Conservation (phyloP, 2,113 vertebrate genomes). For the Burhinus oedicnemus region DNA sequence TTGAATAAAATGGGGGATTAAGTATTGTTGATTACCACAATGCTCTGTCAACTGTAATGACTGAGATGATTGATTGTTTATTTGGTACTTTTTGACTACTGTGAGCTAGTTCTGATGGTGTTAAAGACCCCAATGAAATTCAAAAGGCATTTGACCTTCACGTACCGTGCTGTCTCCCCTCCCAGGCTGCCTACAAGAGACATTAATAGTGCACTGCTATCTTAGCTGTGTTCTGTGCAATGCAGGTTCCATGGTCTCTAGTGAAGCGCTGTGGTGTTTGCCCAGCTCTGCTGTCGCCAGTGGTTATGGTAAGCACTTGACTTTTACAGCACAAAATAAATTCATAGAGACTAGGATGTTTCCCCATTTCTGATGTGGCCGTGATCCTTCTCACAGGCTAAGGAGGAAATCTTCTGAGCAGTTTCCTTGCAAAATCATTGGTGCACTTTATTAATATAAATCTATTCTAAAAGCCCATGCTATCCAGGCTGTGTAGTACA, state of each 20-base stretch:
- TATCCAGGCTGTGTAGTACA: not conserved
- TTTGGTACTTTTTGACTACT: not conserved
- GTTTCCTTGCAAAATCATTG: not conserved
- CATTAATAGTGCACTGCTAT: no score
- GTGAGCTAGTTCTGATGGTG: not conserved
- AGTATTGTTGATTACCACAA: not conserved
- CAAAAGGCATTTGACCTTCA: not conserved
- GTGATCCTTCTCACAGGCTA: not conserved
- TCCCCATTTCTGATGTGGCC: not conserved
- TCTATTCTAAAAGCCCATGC: not conserved
- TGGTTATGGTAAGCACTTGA: not conserved
- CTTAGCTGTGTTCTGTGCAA: not conserved
- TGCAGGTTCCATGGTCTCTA: not conserved
- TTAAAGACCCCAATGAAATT: rapidly evolving
- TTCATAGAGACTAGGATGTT: not conserved
- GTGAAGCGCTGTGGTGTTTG: not conserved
- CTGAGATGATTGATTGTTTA: not conserved
- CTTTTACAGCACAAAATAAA: not conserved
- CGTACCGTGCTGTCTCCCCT: not conserved
- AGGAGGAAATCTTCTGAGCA: not conserved
- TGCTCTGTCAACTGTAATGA: not conserved
- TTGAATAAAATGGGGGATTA: not conserved
- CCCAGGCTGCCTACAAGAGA: not conserved
- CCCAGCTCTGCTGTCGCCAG: not conserved
- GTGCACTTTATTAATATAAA: not conserved